Base-by-base conservation (phyloP, 1,140 invertebrate genomes). In the Homalodisca vitripennis region DNA sequence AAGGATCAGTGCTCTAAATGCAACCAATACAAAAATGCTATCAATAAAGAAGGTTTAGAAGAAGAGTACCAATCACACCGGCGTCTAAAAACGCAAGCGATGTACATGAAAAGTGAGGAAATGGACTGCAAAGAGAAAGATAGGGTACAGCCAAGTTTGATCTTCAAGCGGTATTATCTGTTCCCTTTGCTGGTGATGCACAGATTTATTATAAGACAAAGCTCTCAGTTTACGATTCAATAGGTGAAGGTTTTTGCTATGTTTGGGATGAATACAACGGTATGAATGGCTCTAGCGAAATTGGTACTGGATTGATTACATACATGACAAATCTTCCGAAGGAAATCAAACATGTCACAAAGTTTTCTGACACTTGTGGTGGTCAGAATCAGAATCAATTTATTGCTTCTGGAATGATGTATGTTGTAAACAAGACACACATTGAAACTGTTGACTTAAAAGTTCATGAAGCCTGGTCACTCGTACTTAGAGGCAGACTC, bases 401-500 rank as follows among this genome's bases (percentile, higher is more conserved):
- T 31, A 68, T 68, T 26, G 66, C 69, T 66, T 57, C 69, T 20
- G 24, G 51, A 55, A 17, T 70, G 32, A 64, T 57, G 64, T 70
- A 46, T 70, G 64, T 46, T 20, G 69, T 70, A 17, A 65, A 67
- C 20, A 70, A 48, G 10, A 27, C 46, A 12, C 34, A 32, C 47
- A 60, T 68, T 48, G 46, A 68, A 31, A 71, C 63, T 13, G 62
- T 69, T 34, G 70, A 71, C 30, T 20, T 71, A 71, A n/a, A 82
- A 81, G 70, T 81, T 73, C 74, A 70, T 81, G 17, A 77, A 78
- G 71, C 74, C 72, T 32, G 80, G 80, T 6, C 80, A 82, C 68
- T 80, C 78, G 24, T 78, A 80, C 62, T 81, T 81, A 77, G 79
- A 81, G 63, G 75, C 74, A 65, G 80, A 82, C 69, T 74, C 73